phyloP scores from a whole-genome alignment of 1,140 invertebrate genomes.

The Panagrolaimus sp. region DNA sequence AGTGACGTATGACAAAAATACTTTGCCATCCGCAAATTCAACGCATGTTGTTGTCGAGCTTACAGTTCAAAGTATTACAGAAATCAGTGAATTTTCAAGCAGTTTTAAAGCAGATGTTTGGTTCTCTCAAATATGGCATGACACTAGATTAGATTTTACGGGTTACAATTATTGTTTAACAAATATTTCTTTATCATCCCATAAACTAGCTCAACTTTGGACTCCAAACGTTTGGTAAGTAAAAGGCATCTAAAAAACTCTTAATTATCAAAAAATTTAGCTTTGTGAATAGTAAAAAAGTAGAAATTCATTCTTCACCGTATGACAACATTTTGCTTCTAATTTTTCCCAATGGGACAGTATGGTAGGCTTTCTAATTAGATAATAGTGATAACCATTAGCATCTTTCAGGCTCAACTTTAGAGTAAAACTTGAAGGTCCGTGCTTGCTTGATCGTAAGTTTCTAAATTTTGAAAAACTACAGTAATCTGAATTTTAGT shows the following conservation, averaged over 20 bases:
- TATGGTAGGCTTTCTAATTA: slow-evolving; percentile 16
- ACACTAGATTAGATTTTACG: slow-evolving; percentile 53
- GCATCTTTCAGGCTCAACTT: not conserved
- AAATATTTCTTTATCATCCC: slow-evolving; percentile 51
- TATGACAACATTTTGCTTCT: slow-evolving; percentile 52
- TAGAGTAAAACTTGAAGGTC: slow-evolving; percentile 47
- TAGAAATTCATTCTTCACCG: slow-evolving; percentile 55
- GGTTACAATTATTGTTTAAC: slow-evolving; percentile 52
- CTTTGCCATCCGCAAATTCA: slow-evolving; percentile 51
- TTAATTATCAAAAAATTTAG: slow-evolving; percentile 29
- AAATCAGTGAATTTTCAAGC: slow-evolving; percentile 55
- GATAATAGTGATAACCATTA: not conserved
- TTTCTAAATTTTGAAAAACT: too few relatives aligned
- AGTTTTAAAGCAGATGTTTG: slow-evolving; percentile 58
- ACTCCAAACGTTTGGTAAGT: slow-evolving; percentile 54
- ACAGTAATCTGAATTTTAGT: too few relatives aligned
- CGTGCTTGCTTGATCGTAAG: slow-evolving; percentile 53
- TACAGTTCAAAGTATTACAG: slow-evolving; percentile 57
- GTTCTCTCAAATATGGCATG: slow-evolving; percentile 56
- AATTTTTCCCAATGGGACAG: slow-evolving; percentile 52
- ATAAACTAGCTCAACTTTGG: slow-evolving; percentile 53
- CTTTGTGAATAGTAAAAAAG: slow-evolving; percentile 57
- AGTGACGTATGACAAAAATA: slow-evolving; percentile 56
- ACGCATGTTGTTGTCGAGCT: slow-evolving; percentile 55
- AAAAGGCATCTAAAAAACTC: not conserved